Evolutionary conservation across 1,140 invertebrate species (phyloP), one percentile per base, ranked within the genome.

Genomic region (Delia radicum): DNA sequence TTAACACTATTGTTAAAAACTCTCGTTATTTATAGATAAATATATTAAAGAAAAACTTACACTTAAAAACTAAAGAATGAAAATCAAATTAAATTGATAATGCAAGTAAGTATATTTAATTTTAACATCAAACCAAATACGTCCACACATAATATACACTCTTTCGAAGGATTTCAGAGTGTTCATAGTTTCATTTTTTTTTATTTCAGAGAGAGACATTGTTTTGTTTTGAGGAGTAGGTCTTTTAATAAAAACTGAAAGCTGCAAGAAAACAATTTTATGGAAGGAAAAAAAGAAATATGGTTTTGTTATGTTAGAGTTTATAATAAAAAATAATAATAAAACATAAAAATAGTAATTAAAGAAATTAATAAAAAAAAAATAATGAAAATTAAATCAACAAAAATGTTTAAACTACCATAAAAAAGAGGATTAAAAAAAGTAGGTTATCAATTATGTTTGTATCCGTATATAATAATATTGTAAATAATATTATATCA

Each of bases 251-350:
- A 65, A 65, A 65, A 28, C 28, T 67, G 27, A 29, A 31, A 29
- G 63, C 63, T 67, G 63, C 63, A 67, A 67, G 63, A 67, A 67
- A 67, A 18, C 15, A 67, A 67, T 67, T 29, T 67, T 67, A 67
- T 67, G 63, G 63, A 67, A 67, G 63, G 63, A 55, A 67, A 67
- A 63, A 63, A 67, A 67, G 63, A 67, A 67, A 67, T 67, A 67
- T 67, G 63, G 28, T 29, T 31, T 67, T 28, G 63, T 67, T 67
- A 67, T 67, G 63, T 67, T 31, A 67, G 63, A 67, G 29, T 67
- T 67, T 31, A 67, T 67, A 67, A 67, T 12, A 31, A 67, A 67
- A 67, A 28, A 27, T 31, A 67, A 31, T 29, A 67, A 67, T 24
- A 21, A 62, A n/a, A 21, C 28, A 65, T 65, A 28, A 65, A 15